These are phyloP conservation scores for Lampris megalopsis DNA, from an alignment of 2,113 vertebrate genomes.

Conservation along the genomic window DNA sequence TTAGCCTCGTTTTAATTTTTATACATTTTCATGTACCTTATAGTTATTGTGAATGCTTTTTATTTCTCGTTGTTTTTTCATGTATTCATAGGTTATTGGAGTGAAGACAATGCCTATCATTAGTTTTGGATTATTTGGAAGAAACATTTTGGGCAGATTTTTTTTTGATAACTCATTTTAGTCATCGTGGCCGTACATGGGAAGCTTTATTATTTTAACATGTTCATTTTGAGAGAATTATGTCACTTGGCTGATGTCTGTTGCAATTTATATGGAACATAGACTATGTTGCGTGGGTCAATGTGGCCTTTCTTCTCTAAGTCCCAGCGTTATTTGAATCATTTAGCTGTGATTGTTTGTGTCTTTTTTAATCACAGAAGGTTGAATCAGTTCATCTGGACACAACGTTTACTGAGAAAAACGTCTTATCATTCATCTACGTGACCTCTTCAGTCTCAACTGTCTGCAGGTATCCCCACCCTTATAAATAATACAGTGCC, in stretches of 20 bases:
- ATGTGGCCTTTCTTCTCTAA: conserved; percentile 10
- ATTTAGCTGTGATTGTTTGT: too few species aligned
- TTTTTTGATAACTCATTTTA: conserved; percentile 45
- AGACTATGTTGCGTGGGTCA: conserved; percentile 21
- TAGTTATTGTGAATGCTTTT: conserved; percentile 81
- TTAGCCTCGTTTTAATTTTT: conserved; percentile 72
- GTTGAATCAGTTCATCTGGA: too few species aligned
- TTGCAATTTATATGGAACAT: conserved; percentile 19
- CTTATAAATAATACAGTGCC: too few species aligned
- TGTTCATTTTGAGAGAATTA: conserved; percentile 6
- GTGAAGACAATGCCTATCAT: conserved; percentile 56
- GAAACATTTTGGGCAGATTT: conserved; percentile 18
- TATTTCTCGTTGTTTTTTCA: conserved; percentile 56
- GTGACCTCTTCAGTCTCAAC: too few species aligned
- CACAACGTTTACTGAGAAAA: too few species aligned
- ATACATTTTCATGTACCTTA: conserved; percentile 74
- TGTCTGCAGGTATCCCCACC: too few species aligned
- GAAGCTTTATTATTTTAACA: not conserved
- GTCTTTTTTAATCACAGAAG: too few species aligned
- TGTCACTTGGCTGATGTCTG: conserved; percentile 38
- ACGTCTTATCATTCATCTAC: too few species aligned
- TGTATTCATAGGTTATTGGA: conserved; percentile 70
- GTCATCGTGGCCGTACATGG: conserved; percentile 37
- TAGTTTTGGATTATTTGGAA: conserved; percentile 45
- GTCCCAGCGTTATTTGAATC: conserved; percentile 15